Percentiles rank a stretch among this genome's conserved stretches.
Conservation (phyloP, 2,797 vertebrate genomes). For the Harpagifer antarcticus region DNA sequence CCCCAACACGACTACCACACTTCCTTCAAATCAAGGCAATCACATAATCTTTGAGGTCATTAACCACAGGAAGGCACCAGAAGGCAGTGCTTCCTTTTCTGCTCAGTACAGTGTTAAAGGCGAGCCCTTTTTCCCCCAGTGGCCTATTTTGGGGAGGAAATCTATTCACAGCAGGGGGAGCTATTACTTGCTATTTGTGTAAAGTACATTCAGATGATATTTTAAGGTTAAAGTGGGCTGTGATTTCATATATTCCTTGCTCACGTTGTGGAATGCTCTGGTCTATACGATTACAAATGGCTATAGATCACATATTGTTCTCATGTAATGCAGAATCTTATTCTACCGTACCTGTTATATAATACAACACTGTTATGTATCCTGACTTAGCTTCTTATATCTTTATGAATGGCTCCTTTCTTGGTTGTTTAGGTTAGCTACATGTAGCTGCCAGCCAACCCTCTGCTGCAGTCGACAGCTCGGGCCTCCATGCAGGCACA, state of each 20-base stretch:
- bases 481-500: conserved; percentile 70
- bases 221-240: conserved; percentile 10
- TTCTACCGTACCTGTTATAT: not conserved
- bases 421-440: conserved; percentile 26
- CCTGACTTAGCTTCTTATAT: conserved; percentile 8
- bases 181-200: conserved; percentile 63
- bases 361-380: conserved; percentile 5
- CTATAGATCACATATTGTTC: not conserved
- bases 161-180: conserved; percentile 80
- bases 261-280: not conserved
- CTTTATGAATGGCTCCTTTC: not conserved
- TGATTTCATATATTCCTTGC: not conserved
- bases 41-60: not conserved
- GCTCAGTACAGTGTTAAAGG: conserved; percentile 20
- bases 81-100: conserved; percentile 36
- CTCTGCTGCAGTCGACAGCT: conserved; percentile 58
- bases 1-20: not conserved
- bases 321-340: not conserved
- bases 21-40: conserved; percentile 20
- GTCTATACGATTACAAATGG: not conserved
- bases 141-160: conserved; percentile 47
- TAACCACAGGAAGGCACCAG: conserved; percentile 23
- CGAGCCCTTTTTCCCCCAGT: conserved; percentile 32
- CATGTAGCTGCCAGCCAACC: conserved; percentile 42
- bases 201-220: conserved; percentile 24